Evolutionary conservation across 2,888 invertebrate genomes (phyloP).

Genomic region (Toxonevra muliebris): DNA sequence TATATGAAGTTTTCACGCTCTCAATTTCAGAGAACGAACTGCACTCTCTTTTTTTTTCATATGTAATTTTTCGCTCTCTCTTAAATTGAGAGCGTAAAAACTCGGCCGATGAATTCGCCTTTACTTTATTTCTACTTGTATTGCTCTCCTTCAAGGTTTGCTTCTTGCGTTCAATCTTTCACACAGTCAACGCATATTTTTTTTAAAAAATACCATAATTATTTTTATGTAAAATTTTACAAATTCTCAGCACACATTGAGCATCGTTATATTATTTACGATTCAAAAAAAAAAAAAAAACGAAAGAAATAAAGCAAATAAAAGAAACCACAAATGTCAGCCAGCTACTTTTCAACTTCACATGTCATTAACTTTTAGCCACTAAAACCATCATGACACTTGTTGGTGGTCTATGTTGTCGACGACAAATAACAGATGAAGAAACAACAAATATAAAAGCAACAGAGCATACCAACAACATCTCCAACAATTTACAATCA

Average conservation of each 20-base stretch:
- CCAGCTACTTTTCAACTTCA: slow-evolving; percentile 44
- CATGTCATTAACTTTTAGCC: slow-evolving; percentile 40
- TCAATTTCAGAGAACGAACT: too few species aligned
- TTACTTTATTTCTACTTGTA: too few species aligned
- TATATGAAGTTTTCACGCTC: too few species aligned
- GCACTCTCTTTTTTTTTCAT: too few species aligned
- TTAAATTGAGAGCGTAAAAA: too few species aligned
- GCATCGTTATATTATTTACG: not conserved
- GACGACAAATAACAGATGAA: slow-evolving; percentile 13
- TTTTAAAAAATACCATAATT: too few species aligned
- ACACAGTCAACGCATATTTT: too few species aligned
- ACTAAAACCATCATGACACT: slow-evolving; percentile 31
- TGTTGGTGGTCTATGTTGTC: slow-evolving; percentile 26
- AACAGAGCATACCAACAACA: slow-evolving; percentile 1
- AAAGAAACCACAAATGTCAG: slow-evolving; percentile 43
- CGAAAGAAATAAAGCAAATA: slow-evolving; percentile 15
- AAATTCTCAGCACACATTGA: not conserved
- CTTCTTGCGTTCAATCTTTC: too few species aligned
- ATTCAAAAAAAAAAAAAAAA: not conserved
- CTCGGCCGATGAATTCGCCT: too few species aligned
- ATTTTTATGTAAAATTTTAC: too few species aligned
- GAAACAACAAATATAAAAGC: not conserved
- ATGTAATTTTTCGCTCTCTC: too few species aligned
- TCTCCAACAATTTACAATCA: slow-evolving; percentile 6
- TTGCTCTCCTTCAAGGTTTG: too few species aligned